Base-by-base conservation (phyloP, 2,888 invertebrate genomes). In the Cerastis rubricosa region DNA sequence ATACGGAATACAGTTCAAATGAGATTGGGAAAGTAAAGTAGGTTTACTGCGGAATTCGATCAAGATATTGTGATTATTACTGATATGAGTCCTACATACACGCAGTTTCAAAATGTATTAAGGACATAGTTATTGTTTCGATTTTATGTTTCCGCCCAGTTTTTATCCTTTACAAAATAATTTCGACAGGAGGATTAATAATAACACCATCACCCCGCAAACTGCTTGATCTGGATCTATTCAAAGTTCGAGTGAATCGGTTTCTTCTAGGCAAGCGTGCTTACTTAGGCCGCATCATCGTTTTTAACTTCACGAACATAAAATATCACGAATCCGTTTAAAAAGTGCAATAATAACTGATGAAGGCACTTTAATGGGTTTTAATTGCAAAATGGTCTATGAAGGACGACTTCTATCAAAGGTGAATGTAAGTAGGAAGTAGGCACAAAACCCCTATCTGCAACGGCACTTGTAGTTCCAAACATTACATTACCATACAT, bases 1-100 rank as follows among this genome's bases (percentile, higher is more conserved):
- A 77, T 75, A 75, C 68, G 35, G 17, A 68, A 73, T 73, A 87
- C 86, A 78, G 86, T 87, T 86, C 73, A 78, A 85, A 80, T 77
- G 65, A 76, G 72, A 85, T 82, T 74, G 66, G 54, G 25, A 80
- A 76, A 75, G 75, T 71, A 73, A 83, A 83, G 74, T 76, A 83
- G 83, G 78, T 87, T 86, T 81, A 81, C 77, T 71, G 70, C 69
- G 66, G 66, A 85, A 78, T 80, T 70, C 54, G 61, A 72, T 79
- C 72, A 65, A 75, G 71, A 83, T 79, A 64, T 43, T 73, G 61
- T 71, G 74, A 76, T 80, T 78, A 74, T 75, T 49, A 67, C 64
- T 78, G 70, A 81, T 81, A 51, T n/a, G 45, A 51, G 25, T 68
- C 8, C 43, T 54, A 54, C 11, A 49, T 47, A 17, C 35, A 74